A percentile compares a stretch with the other conserved stretches of the same genome.
These are phyloP conservation scores for Melieria crassipennis DNA, from an alignment of 2,888 invertebrate species.

Conservation along the genomic window DNA sequence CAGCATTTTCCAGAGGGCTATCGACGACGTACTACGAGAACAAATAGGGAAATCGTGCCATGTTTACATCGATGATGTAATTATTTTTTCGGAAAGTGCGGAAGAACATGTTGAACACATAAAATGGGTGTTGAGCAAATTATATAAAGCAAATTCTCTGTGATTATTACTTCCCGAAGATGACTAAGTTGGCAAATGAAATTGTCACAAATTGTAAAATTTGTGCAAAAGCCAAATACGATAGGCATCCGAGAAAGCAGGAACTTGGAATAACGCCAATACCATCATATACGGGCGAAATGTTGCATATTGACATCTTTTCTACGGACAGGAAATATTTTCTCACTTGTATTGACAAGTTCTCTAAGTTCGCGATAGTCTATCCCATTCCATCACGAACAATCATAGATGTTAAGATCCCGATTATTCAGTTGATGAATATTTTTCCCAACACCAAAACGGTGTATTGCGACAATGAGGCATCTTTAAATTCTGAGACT, in stretches of 20 bases:
- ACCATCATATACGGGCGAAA: background rate
- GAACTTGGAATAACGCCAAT: background rate
- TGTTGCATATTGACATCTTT: too few species aligned
- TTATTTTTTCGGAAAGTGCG: constrained; percentile 2
- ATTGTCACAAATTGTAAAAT: constrained; percentile 12
- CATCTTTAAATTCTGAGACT: too few species aligned
- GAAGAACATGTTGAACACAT: constrained; percentile 4
- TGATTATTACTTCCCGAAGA: constrained; percentile 10
- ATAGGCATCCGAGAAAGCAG: background rate
- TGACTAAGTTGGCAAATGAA: constrained; percentile 14
- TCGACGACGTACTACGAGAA: constrained; percentile 33
- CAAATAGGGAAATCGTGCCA: constrained; percentile 21
- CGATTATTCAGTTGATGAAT: constrained; percentile 20
- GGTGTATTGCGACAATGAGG: too few species aligned
- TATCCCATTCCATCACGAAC: background rate
- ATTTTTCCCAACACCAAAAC: background rate
- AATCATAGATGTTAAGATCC: constrained; percentile 1
- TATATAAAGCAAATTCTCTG: constrained; percentile 2
- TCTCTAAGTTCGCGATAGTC: background rate
- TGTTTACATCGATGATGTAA: constrained; percentile 27
- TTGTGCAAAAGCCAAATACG: background rate
- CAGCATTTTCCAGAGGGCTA: constrained; percentile 30
- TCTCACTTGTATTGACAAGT: too few species aligned
- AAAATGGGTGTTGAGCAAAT: background rate
- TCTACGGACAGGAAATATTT: too few species aligned